Percentiles rank a stretch among this genome's conserved stretches.
These are phyloP conservation scores for Tokudaia tokunoshimensis DNA, from an alignment of 2,797 vertebrate species.

Conservation along the genomic window DNA sequence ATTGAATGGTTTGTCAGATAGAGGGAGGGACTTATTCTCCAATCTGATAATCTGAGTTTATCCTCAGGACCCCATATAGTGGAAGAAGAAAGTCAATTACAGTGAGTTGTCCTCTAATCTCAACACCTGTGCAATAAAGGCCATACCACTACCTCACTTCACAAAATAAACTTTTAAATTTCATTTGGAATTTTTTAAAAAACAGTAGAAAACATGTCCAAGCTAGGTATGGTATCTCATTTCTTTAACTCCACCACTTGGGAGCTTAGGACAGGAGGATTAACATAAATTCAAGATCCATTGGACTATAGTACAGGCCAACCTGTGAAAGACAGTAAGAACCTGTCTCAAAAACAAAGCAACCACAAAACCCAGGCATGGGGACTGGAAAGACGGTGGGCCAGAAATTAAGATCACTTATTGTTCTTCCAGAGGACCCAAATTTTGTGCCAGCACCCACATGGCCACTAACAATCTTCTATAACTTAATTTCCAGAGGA, in stretches of 20 bases:
- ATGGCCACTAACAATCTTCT: not conserved
- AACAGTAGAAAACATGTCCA: slow-evolving; percentile 9
- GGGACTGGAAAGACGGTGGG: not conserved
- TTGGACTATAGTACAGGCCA: not conserved
- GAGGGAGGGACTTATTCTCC: not conserved
- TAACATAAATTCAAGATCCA: not conserved
- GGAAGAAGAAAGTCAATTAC: not conserved
- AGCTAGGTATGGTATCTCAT: not conserved
- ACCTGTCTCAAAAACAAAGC: not conserved
- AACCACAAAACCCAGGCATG: not conserved
- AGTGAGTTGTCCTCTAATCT: not conserved
- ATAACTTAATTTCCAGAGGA: not conserved
- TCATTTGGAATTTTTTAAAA: not conserved
- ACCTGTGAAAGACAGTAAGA: not conserved
- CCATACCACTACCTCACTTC: not conserved
- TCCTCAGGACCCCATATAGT: not conserved
- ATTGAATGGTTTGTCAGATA: not conserved
- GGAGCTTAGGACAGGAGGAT: not conserved
- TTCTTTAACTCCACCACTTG: not conserved
- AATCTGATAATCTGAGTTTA: not conserved
- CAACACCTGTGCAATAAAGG: not conserved
- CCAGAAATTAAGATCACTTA: not conserved
- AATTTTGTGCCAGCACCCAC: not conserved
- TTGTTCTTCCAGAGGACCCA: not conserved
- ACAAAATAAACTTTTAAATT: not conserved